Conservation (phyloP, 2,113 vertebrate species). For the Tetraodon nigroviridis region DNA sequence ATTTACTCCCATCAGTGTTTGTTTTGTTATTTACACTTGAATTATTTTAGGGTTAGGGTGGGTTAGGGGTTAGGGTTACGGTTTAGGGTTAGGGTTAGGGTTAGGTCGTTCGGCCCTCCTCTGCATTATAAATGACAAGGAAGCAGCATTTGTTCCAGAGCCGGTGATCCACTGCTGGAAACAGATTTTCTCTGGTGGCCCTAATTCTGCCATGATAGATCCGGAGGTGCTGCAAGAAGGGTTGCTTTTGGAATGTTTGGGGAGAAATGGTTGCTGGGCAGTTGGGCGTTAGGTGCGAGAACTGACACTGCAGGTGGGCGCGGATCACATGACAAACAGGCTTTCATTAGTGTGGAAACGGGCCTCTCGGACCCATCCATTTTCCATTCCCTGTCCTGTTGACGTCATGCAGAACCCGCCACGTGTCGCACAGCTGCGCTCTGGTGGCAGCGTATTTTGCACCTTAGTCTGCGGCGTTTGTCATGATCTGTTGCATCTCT, state of each 20-base stretch:
- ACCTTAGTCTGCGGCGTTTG: conserved; percentile 31
- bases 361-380: not conserved
- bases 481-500: conserved; percentile 32
- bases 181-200: conserved; percentile 4
- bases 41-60: too few relatives aligned
- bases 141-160: too few relatives aligned
- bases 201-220: conserved; percentile 24
- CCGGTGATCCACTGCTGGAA: too few relatives aligned
- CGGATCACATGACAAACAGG: not conserved
- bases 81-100: too few relatives aligned
- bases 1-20: too few relatives aligned
- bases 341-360: not conserved
- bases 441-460: conserved; percentile 57
- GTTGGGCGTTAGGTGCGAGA: conserved; percentile 5
- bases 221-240: conserved; percentile 20
- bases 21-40: too few relatives aligned
- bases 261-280: conserved; percentile 10
- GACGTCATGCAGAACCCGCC: conserved; percentile 7
- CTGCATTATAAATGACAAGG: too few relatives aligned
- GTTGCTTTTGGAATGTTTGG: too few relatives aligned
- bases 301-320: conserved; percentile 15
- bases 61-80: too few relatives aligned
- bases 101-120: too few relatives aligned
- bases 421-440: conserved; percentile 21
- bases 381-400: not conserved